These are phyloP conservation scores for Avahi laniger DNA, from an alignment of 2,797 vertebrate genomes.

Conservation along the genomic window DNA sequence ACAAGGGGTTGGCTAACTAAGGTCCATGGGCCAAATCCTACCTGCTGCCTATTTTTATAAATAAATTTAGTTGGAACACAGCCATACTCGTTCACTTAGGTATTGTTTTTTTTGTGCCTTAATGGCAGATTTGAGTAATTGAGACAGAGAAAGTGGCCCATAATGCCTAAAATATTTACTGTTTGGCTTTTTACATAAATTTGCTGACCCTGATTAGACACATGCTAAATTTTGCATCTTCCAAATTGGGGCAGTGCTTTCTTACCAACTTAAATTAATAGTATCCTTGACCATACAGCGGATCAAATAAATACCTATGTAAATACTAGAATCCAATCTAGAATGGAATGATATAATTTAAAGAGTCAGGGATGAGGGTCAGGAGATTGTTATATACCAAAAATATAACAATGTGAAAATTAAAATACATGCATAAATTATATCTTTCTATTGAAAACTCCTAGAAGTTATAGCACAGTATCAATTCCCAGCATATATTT, in stretches of 20 bases:
- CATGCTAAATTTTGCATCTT: neutral
- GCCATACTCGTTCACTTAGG: neutral
- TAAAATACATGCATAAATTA: neutral
- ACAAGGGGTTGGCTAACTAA: neutral
- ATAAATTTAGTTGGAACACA: neutral
- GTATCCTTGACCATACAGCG: neutral
- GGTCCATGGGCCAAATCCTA: neutral
- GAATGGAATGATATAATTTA: neutral
- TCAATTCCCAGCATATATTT: neutral
- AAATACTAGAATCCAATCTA: neutral
- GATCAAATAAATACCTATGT: neutral
- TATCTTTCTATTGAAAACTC: neutral
- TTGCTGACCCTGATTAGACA: neutral
- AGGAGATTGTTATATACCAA: neutral
- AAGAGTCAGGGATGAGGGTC: fast-evolving
- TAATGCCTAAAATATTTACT: neutral
- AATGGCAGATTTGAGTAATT: neutral
- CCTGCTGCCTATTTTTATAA: neutral
- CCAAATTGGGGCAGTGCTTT: neutral
- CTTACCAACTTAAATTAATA: neutral
- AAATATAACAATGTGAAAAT: neutral
- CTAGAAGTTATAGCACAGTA: neutral
- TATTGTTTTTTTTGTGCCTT: neutral
- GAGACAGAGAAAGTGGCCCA: neutral
- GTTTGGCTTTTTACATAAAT: neutral